Conservation (phyloP, 1,140 invertebrate genomes). For the Vanessa atalanta region DNA sequence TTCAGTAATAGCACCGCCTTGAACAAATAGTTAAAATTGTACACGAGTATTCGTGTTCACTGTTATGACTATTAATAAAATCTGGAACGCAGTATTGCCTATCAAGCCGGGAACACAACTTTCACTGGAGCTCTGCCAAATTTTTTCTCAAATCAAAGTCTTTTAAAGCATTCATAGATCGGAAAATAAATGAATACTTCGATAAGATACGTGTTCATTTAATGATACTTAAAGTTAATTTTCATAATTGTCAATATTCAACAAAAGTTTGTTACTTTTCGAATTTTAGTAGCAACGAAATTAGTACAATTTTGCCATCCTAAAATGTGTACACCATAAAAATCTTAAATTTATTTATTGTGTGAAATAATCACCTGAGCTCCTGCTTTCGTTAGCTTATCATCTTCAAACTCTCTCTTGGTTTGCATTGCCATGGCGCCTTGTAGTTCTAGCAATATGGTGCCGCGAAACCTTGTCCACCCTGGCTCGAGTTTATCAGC, state of each 20-base stretch:
- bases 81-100: slow-evolving; percentile 41
- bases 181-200: neutral
- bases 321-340: no score
- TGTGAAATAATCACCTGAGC: slow-evolving; percentile 67
- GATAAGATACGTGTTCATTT: neutral
- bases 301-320: no score
- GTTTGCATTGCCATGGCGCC: slow-evolving; percentile 81
- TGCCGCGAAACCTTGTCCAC: slow-evolving; percentile 82
- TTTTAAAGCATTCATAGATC: neutral
- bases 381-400: slow-evolving; percentile 78
- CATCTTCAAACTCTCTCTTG: slow-evolving; percentile 77
- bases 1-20: neutral
- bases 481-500: slow-evolving; percentile 84
- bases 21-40: slow-evolving; percentile 1
- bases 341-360: neutral
- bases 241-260: neutral
- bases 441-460: slow-evolving; percentile 84
- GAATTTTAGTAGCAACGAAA: no score
- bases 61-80: slow-evolving; percentile 43
- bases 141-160: slow-evolving; percentile 24
- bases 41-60: slow-evolving; percentile 10
- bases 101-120: slow-evolving; percentile 33
- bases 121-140: slow-evolving; percentile 34
- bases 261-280: no score
- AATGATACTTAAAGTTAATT: neutral